phyloP scores from a whole-genome alignment of 2,888 invertebrate species.

The Meta bourneti region DNA sequence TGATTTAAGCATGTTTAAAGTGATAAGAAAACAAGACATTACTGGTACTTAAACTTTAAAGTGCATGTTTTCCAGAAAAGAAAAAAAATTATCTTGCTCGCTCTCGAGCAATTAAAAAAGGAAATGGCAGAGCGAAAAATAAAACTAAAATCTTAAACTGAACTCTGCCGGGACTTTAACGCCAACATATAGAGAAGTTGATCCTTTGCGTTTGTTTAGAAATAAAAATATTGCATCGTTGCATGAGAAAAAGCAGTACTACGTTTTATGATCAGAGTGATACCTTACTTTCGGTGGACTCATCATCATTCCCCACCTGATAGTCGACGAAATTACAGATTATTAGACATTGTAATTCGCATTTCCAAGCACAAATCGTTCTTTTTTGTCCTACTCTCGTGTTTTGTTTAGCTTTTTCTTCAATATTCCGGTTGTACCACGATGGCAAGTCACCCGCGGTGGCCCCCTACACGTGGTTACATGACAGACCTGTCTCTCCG shows the following conservation, averaged over 20 bases:
- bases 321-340: constrained; percentile 12
- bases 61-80: too few species aligned
- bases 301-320: background rate
- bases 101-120: too few species aligned
- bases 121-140: too few species aligned
- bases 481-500: constrained; percentile 44
- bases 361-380: background rate
- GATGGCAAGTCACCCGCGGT: background rate
- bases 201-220: background rate
- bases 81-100: too few species aligned
- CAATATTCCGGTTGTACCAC: background rate
- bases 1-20: too few species aligned
- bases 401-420: background rate
- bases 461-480: constrained; percentile 43
- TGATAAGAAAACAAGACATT: too few species aligned
- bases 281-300: too few species aligned
- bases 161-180: background rate
- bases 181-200: background rate
- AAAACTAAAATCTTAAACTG: too few species aligned
- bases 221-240: background rate
- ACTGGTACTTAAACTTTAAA: too few species aligned
- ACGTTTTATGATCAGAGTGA: background rate
- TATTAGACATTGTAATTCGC: constrained; percentile 13
- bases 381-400: background rate
- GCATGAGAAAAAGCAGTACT: background rate